Evolutionary conservation across 1,140 invertebrate species (phyloP), one percentile per base, ranked within the genome.

Genomic region (Lepidurus arcticus): DNA sequence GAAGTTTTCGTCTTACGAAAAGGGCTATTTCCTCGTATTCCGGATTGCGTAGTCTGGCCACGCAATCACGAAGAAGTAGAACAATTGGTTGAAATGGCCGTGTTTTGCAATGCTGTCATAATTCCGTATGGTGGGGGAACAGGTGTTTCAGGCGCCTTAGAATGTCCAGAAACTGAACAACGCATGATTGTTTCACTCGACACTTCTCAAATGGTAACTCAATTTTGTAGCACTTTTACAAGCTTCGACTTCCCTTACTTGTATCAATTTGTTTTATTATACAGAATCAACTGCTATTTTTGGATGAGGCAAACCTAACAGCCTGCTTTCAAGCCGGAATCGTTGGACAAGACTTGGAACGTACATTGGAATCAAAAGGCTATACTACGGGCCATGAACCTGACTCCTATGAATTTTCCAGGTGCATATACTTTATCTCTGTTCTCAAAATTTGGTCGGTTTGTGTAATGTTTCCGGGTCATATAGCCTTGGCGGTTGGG

Each of bases 51-150:
- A 1, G 86, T 97, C 1, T 99, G 97, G 97, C 96, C 96, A 44
- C 89, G 88, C 89, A 85, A 82, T 82, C 95, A 98, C 83, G 88
- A 92, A 16, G 90, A 96, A 81, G 94, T 97, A 11, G 90, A 92
- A 45, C 88, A 89, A 83, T 88, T 98, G 82, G 92, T 99, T 0
- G 86, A 90, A 76, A 83, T 93, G 21, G 96, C 96, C 1, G 87
- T 89, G 75, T 86, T 90, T 73, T 86, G 92, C 81, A 89, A 93
- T 81, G 88, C 94, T n/a, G 94, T 92, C 43, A 89, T 98, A 45
- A 95, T 99, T 82, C 97, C 97, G 9, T 98, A 93, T 86, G 97
- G 97, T 4, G 97, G 97, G 16, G 97, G 97, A 7, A 99, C 97
- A 0, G 97, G 94, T 80, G 97, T 99, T 0, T 96, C 96, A 0